phyloP scores from a whole-genome alignment of 2,888 invertebrate species.

The Ischnus inquisitorius region DNA sequence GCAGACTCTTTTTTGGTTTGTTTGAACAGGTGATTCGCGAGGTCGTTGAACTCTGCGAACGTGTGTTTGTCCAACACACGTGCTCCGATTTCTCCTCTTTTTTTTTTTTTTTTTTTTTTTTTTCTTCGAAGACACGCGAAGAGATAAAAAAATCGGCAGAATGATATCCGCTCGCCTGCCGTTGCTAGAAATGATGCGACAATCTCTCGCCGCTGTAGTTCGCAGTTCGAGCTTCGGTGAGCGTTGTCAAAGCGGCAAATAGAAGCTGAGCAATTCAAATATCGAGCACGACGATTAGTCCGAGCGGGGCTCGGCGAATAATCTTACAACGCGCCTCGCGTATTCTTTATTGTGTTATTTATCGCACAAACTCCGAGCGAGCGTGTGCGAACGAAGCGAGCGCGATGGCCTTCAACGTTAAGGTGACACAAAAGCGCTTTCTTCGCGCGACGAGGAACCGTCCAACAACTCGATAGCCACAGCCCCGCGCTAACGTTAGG shows the following conservation, averaged over 20 bases:
- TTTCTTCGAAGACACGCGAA: not conserved
- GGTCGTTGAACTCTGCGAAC: conserved; percentile 4
- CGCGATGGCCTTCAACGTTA: no score
- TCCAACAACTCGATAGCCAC: no score
- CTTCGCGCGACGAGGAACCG: no score
- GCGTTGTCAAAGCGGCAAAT: no score
- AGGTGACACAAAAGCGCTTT: no score
- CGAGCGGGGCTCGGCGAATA: not conserved
- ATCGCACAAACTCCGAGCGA: conserved; percentile 27
- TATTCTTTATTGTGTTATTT: conserved; percentile 27
- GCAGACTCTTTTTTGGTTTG: no score
- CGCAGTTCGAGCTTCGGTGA: no score
- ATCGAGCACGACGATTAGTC: conserved; percentile 51
- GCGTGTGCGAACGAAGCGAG: not conserved
- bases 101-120: conserved; percentile 1
- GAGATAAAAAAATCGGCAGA: no score
- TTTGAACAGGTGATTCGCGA: not conserved
- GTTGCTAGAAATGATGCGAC: no score
- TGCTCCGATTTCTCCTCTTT: not conserved
- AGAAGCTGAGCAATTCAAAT: conserved; percentile 25
- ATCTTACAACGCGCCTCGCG: not conserved
- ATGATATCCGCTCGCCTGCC: no score
- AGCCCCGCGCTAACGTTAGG: no score
- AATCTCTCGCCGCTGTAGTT: no score
- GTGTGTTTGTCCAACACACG: not conserved